Percentiles rank a stretch among this genome's conserved stretches.
Conservation (phyloP, 2,888 invertebrate species). For the Tinea trinotella region DNA sequence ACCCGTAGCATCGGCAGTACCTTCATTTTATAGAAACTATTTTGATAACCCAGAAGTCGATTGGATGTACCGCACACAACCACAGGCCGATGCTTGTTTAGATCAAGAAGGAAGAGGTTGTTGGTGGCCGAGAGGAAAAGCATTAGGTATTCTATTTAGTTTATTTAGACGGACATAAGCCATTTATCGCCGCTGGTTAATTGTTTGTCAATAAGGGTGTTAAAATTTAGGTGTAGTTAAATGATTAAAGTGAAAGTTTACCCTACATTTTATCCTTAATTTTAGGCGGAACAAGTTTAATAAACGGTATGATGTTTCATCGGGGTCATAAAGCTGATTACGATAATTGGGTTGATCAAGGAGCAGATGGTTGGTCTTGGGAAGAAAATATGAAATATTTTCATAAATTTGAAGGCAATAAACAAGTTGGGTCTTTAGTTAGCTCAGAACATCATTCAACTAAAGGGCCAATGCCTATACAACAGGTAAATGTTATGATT, state of each 20-base stretch:
- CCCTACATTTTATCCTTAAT: no score
- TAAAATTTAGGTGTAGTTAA: no score
- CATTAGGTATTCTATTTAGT: no score
- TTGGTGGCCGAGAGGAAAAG: conserved; percentile 80
- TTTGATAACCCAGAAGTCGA: conserved; percentile 70
- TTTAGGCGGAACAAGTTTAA: conserved; percentile 78
- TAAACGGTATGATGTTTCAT: conserved; percentile 89
- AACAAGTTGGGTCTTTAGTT: conserved; percentile 68
- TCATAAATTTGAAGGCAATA: conserved; percentile 75
- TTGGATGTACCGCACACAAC: conserved; percentile 76
- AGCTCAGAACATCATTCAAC: conserved; percentile 65
- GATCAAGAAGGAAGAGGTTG: conserved; percentile 69
- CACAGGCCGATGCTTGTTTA: conserved; percentile 71
- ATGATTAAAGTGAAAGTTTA: no score
- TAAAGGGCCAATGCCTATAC: conserved; percentile 71
- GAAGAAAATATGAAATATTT: conserved; percentile 78
- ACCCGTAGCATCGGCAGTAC: conserved; percentile 70
- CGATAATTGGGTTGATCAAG: conserved; percentile 77
- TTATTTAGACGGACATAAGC: no score
- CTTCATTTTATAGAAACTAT: conserved; percentile 71
- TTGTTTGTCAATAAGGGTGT: no score
- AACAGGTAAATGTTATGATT: conserved; percentile 43
- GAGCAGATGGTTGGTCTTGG: conserved; percentile 81
- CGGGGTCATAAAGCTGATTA: conserved; percentile 80
- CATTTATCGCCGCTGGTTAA: no score